Percentiles rank a stretch among this genome's conserved stretches.
Evolutionary conservation across 2,888 invertebrate genomes (phyloP).

Genomic region (Pterostichus niger): DNA sequence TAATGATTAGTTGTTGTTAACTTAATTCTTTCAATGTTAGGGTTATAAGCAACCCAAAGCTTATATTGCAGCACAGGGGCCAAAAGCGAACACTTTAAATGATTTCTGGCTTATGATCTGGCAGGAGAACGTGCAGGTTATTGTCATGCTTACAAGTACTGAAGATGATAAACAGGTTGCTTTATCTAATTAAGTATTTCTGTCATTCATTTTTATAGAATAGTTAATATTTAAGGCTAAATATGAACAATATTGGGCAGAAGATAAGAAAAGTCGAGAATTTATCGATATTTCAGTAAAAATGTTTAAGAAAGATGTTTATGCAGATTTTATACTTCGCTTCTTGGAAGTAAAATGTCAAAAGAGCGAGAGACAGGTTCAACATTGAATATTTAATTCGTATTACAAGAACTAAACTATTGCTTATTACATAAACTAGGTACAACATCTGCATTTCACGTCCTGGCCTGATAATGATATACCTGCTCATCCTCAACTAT

Average conservation of each 20-base stretch:
- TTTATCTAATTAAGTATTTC: too few species aligned
- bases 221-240: neutral
- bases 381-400: neutral
- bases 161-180: too few species aligned
- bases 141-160: slow-evolving; percentile 60
- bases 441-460: slow-evolving; percentile 78
- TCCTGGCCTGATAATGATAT: slow-evolving; percentile 79
- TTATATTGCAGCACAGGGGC: slow-evolving; percentile 76
- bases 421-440: slow-evolving; percentile 68
- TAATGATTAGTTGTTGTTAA: too few species aligned
- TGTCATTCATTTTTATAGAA: too few species aligned
- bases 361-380: neutral
- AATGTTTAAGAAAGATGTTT: neutral
- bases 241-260: slow-evolving; percentile 14
- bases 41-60: slow-evolving; percentile 73
- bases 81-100: slow-evolving; percentile 73
- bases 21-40: slow-evolving; percentile 68
- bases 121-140: slow-evolving; percentile 67
- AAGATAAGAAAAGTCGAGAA: neutral
- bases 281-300: neutral
- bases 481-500: slow-evolving; percentile 73
- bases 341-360: neutral
- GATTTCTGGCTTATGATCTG: slow-evolving; percentile 76
- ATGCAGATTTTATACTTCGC: neutral
- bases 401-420: neutral